These are phyloP conservation scores for Fragariocoptes setiger DNA, from an alignment of 1,140 invertebrate species.

Conservation along the genomic window DNA sequence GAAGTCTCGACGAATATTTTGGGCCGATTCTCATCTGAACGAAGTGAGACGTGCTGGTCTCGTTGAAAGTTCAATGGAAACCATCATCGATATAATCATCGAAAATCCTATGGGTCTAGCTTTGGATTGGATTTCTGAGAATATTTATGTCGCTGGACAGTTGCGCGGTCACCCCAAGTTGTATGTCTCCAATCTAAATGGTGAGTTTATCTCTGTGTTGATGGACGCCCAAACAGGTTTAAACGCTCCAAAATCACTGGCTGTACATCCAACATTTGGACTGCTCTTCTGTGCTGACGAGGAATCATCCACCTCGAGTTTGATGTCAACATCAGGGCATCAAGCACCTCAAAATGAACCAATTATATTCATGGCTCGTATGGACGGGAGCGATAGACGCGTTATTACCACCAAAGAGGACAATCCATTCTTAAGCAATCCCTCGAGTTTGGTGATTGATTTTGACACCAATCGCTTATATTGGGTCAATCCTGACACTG, in stretches of 20 bases:
- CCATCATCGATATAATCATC: conserved; percentile 33
- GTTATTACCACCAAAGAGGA: conserved; percentile 17
- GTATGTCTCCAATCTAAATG: conserved; percentile 31
- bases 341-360: conserved; percentile 15
- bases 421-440: conserved; percentile 13
- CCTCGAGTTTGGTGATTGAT: conserved; percentile 26
- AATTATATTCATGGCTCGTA: conserved; percentile 26
- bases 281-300: conserved; percentile 18
- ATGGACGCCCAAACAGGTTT: conserved; percentile 14
- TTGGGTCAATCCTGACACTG: conserved; percentile 22
- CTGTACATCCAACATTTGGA: conserved; percentile 27
- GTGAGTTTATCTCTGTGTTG: conserved; percentile 28
- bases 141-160: conserved; percentile 30
- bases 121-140: conserved; percentile 39
- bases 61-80: conserved; percentile 28
- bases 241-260: conserved; percentile 22
- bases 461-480: conserved; percentile 27
- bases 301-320: conserved; percentile 17
- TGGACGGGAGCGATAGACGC: conserved; percentile 27
- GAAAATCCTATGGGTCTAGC: conserved; percentile 22
- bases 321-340: neutral
- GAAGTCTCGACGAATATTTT: conserved; percentile 32
- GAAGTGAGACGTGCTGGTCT: conserved; percentile 36
- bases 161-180: conserved; percentile 20
- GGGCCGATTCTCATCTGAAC: conserved; percentile 37